These are phyloP conservation scores for Gymnothorax reevesii DNA, from an alignment of 2,797 vertebrate species.

Conservation along the genomic window DNA sequence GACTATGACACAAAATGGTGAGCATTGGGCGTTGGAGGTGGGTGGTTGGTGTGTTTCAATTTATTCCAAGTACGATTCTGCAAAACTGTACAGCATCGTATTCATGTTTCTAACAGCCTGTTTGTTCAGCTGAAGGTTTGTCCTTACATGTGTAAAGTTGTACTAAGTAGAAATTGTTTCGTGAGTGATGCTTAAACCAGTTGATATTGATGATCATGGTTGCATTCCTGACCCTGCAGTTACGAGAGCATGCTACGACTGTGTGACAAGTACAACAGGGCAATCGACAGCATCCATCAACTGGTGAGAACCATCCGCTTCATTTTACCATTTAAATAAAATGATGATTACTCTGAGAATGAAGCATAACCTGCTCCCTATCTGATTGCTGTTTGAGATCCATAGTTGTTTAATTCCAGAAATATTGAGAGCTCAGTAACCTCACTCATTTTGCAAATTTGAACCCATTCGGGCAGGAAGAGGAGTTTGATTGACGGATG, in stretches of 20 bases:
- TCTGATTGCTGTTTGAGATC: not conserved
- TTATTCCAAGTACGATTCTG: not conserved
- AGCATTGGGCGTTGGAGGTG: conserved; percentile 32
- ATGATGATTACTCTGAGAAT: not conserved
- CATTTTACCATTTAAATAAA: not conserved
- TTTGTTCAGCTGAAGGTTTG: not conserved
- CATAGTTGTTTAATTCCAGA: not conserved
- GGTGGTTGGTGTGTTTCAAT: conserved; percentile 18
- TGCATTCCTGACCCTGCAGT: conserved; percentile 64
- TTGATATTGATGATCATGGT: not conserved
- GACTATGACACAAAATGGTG: conserved; percentile 99
- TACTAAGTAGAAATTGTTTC: not conserved
- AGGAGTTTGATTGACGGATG: not conserved
- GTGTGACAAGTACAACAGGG: conserved; percentile 99
- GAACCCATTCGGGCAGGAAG: not conserved
- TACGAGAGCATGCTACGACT: conserved; percentile 99
- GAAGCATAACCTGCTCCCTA: not conserved
- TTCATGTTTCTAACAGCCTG: not conserved
- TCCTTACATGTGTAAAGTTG: not conserved
- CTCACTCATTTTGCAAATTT: not conserved
- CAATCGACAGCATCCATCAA: conserved; percentile 99
- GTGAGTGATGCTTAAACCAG: not conserved
- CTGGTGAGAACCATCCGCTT: conserved; percentile 74
- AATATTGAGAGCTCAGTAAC: not conserved
- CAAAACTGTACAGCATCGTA: not conserved